phyloP scores from a whole-genome alignment of 2,797 vertebrate species.

The Acomys russatus region DNA sequence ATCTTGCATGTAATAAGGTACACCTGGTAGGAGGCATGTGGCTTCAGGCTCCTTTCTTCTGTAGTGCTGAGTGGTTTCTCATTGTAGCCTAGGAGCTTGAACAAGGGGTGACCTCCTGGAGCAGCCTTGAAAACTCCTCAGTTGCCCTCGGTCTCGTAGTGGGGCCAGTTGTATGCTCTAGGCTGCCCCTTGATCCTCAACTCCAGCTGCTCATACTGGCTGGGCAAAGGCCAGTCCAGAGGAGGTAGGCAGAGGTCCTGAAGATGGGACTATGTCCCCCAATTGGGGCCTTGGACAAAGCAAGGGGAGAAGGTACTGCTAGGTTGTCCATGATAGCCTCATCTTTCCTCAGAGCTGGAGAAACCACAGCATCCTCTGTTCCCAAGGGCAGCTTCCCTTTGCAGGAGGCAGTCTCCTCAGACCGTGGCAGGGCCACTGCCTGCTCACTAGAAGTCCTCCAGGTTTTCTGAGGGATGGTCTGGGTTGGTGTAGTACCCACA shows the following conservation, averaged over 20 bases:
- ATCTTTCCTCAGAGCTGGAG: conserved; percentile 86
- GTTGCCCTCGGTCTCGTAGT: too few species aligned
- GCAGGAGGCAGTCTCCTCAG: conserved; percentile 83
- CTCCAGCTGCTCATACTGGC: too few species aligned
- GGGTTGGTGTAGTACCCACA: conserved; percentile 78
- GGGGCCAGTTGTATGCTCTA: too few species aligned
- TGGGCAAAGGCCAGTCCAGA: too few species aligned
- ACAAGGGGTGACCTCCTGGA: too few species aligned
- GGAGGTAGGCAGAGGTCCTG: conserved; percentile 86
- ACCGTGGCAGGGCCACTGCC: conserved; percentile 86
- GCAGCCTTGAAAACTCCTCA: too few species aligned
- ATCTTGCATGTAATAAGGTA: too few species aligned
- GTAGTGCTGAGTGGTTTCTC: too few species aligned
- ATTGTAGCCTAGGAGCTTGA: too few species aligned
- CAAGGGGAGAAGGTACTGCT: conserved; percentile 94
- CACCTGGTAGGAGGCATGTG: too few species aligned
- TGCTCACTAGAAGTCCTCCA: conserved; percentile 95
- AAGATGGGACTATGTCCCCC: conserved; percentile 95
- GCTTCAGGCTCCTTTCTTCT: too few species aligned
- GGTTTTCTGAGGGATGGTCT: conserved; percentile 96
- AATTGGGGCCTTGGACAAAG: conserved; percentile 94
- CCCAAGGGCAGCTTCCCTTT: conserved; percentile 85
- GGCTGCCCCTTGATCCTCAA: too few species aligned
- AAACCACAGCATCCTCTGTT: conserved; percentile 68
- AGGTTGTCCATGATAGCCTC: conserved; percentile 95